A percentile compares a stretch with the other conserved stretches of the same genome.
Evolutionary conservation across 1,140 invertebrate species (phyloP).

Genomic region (Leptinotarsa defecta): DNA sequence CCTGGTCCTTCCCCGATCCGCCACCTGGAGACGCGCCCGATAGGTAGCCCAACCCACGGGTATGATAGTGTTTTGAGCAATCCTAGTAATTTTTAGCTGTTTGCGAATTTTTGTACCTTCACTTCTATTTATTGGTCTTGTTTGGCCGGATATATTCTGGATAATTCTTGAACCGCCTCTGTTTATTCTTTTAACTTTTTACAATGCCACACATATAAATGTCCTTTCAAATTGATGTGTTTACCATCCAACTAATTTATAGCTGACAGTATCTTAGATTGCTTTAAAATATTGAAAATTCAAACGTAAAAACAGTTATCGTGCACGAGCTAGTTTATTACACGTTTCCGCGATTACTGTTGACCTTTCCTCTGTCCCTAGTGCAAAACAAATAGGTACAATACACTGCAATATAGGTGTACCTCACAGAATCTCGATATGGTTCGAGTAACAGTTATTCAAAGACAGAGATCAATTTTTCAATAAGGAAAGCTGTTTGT

Average conservation of each 20-base stretch:
- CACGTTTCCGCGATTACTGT: not conserved
- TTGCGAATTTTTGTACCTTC: too few relatives aligned
- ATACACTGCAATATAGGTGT: not conserved
- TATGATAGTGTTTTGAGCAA: too few relatives aligned
- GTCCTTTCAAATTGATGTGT: constrained; percentile 3
- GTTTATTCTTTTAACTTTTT: too few relatives aligned
- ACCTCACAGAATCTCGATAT: not conserved
- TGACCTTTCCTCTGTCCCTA: not conserved
- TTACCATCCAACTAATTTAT: not conserved
- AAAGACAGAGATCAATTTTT: not conserved
- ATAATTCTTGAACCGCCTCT: too few relatives aligned
- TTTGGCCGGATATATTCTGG: too few relatives aligned
- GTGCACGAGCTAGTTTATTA: constrained; percentile 2
- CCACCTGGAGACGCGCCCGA: too few relatives aligned
- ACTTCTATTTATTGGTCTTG: too few relatives aligned
- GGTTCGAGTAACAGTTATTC: not conserved
- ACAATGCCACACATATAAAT: not conserved
- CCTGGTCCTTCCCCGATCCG: too few relatives aligned
- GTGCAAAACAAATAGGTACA: not conserved
- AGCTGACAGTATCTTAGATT: not conserved
- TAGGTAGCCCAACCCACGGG: too few relatives aligned
- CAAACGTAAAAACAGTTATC: not conserved
- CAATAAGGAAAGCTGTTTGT: not conserved
- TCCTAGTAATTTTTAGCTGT: too few relatives aligned
- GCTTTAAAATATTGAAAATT: not conserved